Evolutionary conservation across 2,888 invertebrate species (phyloP).

Genomic region (Cancer borealis): DNA sequence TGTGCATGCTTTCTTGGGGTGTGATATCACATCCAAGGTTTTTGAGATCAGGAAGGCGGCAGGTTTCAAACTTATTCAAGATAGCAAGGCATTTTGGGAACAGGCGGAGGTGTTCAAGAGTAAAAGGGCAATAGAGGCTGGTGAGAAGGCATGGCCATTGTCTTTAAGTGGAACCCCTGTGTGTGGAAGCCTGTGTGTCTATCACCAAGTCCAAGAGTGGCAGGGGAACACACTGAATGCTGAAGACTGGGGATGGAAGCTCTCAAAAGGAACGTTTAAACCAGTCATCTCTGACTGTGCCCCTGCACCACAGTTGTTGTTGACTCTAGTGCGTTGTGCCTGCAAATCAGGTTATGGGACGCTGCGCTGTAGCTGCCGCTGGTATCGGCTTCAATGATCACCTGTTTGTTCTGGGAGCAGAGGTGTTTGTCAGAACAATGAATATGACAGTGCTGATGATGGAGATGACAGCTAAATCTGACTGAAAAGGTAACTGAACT

Average conservation of each 20-base stretch:
- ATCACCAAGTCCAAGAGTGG: slow-evolving; percentile 8
- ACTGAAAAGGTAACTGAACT: slow-evolving; percentile 45
- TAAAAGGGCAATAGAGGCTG: slow-evolving; percentile 41
- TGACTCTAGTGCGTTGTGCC: slow-evolving; percentile 45
- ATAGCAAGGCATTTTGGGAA: slow-evolving; percentile 3
- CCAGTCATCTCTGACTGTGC: slow-evolving; percentile 45
- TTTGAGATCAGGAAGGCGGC: slow-evolving; percentile 43
- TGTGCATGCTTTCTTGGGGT: slow-evolving; percentile 25
- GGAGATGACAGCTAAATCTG: slow-evolving; percentile 39
- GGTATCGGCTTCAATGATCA: slow-evolving; percentile 47
- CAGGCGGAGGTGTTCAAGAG: slow-evolving; percentile 42
- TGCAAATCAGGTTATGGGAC: slow-evolving; percentile 46
- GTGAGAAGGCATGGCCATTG: slow-evolving; percentile 52
- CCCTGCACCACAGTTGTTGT: slow-evolving; percentile 52
- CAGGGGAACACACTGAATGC: slow-evolving; percentile 52
- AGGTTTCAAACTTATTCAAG: slow-evolving; percentile 45
- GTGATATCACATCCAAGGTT: slow-evolving; percentile 43
- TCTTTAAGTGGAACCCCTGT: slow-evolving; percentile 48
- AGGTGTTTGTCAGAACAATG: slow-evolving; percentile 42
- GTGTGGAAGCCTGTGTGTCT: slow-evolving; percentile 45
- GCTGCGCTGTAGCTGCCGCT: slow-evolving; percentile 48
- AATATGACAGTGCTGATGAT: slow-evolving; percentile 33
- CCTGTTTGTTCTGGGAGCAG: slow-evolving; percentile 46
- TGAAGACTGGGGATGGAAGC: slow-evolving; percentile 42
- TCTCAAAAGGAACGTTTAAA: slow-evolving; percentile 39